Base-by-base conservation (phyloP, 2,113 vertebrate species). In the Xiphophorus couchianus region DNA sequence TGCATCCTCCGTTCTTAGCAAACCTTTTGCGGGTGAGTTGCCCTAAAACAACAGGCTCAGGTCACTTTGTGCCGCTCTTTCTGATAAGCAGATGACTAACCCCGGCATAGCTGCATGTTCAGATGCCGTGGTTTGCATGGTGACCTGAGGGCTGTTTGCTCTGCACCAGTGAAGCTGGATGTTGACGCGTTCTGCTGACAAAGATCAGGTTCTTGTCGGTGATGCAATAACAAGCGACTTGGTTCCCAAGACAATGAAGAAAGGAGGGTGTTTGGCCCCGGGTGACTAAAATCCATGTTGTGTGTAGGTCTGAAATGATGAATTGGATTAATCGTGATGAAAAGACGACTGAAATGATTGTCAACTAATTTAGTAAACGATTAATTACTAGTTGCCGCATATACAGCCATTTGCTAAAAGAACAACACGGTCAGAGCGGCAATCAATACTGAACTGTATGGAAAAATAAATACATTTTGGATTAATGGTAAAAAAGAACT, bases 111-210 rank as follows among this genome's bases (percentile, higher is more conserved):
- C 71, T 58, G 0, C 72, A 66, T 74, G 66, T 39, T 71, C 75
- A 64, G 54, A 78, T 42, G 9, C 62, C 62, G 54, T 27, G 6
- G 77, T 83, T 87, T 82, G 74, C 79, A 73, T 72, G 78, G 75
- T 84, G 82, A 83, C 88, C 71, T 2, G 48, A 77, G 73, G 51
- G 84, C 72, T 89, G 79, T 88, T 91, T 90, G 87, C 74, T 25
- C 80, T 82, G 71, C 66, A 62, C 71, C 63, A 37, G 12, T 69
- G 69, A 79, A 73, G 54, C 71, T 81, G 65, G 60, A 85, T 88
- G 87, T 86, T 90, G 87, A 89, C 83, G 77, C 74, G 77, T 2
- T 37, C 35, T 76, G 58, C 78, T 44, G 71, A 83, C 84, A 83
- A 71, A 67, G 62, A 85, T 86, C 82, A 70, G 77, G 73, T 77